phyloP scores from a whole-genome alignment of 1,140 invertebrate genomes.

The Fopius arisanus region DNA sequence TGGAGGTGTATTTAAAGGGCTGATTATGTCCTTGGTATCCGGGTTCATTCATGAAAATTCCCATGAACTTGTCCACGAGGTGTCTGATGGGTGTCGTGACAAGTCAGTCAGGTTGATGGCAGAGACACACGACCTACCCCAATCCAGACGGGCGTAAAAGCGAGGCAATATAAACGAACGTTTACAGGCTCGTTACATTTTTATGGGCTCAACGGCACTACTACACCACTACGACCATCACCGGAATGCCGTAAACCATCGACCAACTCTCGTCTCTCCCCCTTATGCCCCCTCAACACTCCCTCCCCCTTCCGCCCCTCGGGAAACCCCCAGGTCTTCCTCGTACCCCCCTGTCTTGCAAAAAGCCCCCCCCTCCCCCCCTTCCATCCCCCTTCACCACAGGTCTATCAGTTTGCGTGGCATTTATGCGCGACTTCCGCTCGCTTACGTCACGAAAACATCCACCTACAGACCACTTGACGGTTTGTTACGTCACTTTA shows the following conservation, averaged over 20 bases:
- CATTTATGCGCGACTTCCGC: slow-evolving; percentile 56
- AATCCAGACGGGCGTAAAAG: slow-evolving; percentile 60
- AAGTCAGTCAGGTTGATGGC: slow-evolving; percentile 44
- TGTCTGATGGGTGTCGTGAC: slow-evolving; percentile 38
- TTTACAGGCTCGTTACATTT: slow-evolving; percentile 67
- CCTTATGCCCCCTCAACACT: too few species aligned
- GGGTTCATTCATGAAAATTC: neutral
- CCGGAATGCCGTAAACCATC: slow-evolving; percentile 64
- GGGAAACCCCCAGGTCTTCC: slow-evolving; percentile 3
- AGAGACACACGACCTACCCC: slow-evolving; percentile 55
- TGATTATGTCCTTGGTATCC: too few species aligned
- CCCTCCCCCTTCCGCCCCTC: neutral
- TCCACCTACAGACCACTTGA: slow-evolving; percentile 37
- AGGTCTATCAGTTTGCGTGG: slow-evolving; percentile 46
- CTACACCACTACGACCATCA: slow-evolving; percentile 59
- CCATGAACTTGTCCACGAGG: slow-evolving; percentile 9
- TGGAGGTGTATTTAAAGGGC: too few species aligned
- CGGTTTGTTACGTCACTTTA: slow-evolving; percentile 63
- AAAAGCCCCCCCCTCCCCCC: slow-evolving; percentile 34
- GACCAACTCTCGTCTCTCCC: slow-evolving; percentile 32
- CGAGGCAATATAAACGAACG: slow-evolving; percentile 64
- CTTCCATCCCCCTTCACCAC: slow-evolving; percentile 29
- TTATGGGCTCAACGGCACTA: slow-evolving; percentile 63
- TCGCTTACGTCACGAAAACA: slow-evolving; percentile 49
- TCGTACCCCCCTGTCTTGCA: slow-evolving; percentile 18